Evolutionary conservation across 1,140 invertebrate genomes (phyloP).

Genomic region (Pachypeltis micranthus): DNA sequence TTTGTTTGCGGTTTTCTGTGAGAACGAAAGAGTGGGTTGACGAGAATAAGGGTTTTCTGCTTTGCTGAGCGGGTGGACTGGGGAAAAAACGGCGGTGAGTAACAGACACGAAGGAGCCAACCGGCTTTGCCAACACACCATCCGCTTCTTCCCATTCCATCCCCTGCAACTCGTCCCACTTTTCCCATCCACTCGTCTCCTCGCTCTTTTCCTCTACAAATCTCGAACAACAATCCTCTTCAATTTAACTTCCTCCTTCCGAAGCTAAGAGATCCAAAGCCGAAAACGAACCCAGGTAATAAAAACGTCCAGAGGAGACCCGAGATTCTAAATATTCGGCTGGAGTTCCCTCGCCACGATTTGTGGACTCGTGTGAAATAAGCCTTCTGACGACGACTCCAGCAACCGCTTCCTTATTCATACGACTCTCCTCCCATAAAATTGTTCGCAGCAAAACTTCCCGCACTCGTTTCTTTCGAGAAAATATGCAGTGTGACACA

Average conservation of each 20-base stretch:
- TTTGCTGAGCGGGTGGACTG: too few species aligned
- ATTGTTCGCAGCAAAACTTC: too few species aligned
- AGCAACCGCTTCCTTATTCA: not conserved
- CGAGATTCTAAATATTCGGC: not conserved
- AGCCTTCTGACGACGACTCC: not conserved
- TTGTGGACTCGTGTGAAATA: slow-evolving; percentile 4
- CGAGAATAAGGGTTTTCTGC: not conserved
- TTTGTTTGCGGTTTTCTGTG: not conserved
- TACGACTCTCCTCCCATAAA: not conserved
- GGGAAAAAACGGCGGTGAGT: not conserved
- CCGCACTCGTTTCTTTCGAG: too few species aligned
- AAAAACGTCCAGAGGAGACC: slow-evolving; percentile 1
- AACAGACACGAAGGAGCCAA: slow-evolving; percentile 4
- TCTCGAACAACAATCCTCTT: slow-evolving; percentile 9
- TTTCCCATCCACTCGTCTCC: too few species aligned
- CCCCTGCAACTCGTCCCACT: too few species aligned
- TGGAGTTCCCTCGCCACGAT: not conserved
- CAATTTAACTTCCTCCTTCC: slow-evolving; percentile 1
- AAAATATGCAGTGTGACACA: too few species aligned
- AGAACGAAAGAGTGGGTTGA: not conserved
- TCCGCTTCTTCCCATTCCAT: not conserved
- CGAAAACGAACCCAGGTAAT: slow-evolving; percentile 6
- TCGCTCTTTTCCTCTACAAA: not conserved
- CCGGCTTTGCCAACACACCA: not conserved
- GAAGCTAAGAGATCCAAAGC: not conserved